A percentile compares a stretch with the other conserved stretches of the same genome.
phyloP scores from a whole-genome alignment of 2,888 invertebrate species.

The Scaeva pyrastri region DNA sequence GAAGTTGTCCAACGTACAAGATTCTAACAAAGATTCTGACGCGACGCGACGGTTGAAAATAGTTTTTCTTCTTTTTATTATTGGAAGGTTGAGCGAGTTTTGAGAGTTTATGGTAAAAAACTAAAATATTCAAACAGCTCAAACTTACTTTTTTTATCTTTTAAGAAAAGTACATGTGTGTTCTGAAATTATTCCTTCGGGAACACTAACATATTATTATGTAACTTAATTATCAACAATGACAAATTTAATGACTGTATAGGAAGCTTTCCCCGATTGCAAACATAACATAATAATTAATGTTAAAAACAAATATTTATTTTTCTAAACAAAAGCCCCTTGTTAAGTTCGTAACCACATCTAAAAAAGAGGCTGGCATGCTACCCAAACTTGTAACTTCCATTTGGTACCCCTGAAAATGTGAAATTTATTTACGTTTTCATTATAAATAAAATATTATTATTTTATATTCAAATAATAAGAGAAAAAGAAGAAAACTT shows the following conservation, averaged over 20 bases:
- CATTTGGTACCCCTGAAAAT: too few species aligned
- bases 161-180: neutral
- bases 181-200: neutral
- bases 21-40: neutral
- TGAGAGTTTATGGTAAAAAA: slow-evolving; percentile 7
- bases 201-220: neutral
- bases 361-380: too few species aligned
- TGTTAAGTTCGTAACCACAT: too few species aligned
- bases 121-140: neutral
- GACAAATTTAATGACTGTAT: neutral
- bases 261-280: neutral
- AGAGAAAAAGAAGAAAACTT: too few species aligned
- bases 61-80: neutral
- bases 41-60: neutral
- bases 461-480: too few species aligned
- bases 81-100: neutral
- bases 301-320: neutral
- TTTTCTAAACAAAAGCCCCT: too few species aligned
- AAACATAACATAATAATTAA: neutral
- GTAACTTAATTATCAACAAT: neutral
- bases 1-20: slow-evolving; percentile 3
- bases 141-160: neutral
- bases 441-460: too few species aligned
- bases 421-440: too few species aligned
- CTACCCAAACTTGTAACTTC: too few species aligned